phyloP scores from a whole-genome alignment of 2,113 vertebrate species.

The Mobula birostris region DNA sequence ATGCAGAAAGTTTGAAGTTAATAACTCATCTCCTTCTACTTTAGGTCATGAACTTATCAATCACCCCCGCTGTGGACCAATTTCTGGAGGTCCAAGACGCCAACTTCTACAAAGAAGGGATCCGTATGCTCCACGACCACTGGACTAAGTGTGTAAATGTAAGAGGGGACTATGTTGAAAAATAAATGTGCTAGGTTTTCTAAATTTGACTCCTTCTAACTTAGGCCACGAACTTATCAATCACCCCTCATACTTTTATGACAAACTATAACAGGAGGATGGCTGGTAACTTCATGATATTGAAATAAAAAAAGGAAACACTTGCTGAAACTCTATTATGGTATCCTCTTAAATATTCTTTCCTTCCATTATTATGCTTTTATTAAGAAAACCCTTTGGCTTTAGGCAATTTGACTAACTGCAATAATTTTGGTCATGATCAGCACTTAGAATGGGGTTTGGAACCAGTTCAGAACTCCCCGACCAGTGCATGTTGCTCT shows the following conservation, averaged over 20 bases:
- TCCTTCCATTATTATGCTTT: not conserved
- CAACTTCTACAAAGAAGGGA: too few relatives aligned
- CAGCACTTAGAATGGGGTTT: not conserved
- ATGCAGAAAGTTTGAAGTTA: too few relatives aligned
- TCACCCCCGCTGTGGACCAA: too few relatives aligned
- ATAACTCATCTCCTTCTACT: too few relatives aligned
- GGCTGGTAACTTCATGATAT: not conserved
- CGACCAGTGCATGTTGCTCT: not conserved
- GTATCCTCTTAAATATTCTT: not conserved
- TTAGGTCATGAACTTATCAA: too few relatives aligned
- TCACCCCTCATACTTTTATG: not conserved
- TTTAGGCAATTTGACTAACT: not conserved
- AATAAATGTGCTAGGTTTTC: too few relatives aligned
- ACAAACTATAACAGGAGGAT: not conserved
- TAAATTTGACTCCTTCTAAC: too few relatives aligned
- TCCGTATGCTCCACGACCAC: too few relatives aligned
- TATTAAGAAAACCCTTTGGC: not conserved
- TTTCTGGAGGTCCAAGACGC: too few relatives aligned
- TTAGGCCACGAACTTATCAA: too few relatives aligned
- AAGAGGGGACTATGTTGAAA: too few relatives aligned
- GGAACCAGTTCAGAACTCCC: not conserved
- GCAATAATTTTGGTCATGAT: not conserved
- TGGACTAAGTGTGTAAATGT: too few relatives aligned
- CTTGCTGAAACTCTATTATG: not conserved
- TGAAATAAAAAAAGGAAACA: not conserved